These are phyloP conservation scores for Tenthredo mesomela DNA, from an alignment of 2,888 invertebrate species.

Conservation along the genomic window DNA sequence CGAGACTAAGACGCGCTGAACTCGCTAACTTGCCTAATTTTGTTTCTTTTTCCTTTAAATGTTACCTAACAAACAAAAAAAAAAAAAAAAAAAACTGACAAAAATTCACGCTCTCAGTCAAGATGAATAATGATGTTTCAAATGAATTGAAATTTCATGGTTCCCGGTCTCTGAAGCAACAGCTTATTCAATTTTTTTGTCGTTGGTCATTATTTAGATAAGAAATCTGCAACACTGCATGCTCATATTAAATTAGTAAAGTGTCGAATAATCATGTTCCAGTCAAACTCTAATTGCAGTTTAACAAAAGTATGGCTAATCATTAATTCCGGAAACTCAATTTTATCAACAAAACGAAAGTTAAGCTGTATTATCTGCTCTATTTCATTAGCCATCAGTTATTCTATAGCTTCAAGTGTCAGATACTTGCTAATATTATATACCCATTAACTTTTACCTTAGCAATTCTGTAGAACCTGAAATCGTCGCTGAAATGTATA, in stretches of 20 bases:
- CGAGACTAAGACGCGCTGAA: background rate
- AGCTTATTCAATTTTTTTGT: background rate
- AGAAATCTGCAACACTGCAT: background rate
- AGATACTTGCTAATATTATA: background rate
- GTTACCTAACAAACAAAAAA: background rate
- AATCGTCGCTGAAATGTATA: background rate
- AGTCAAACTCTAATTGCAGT: background rate
- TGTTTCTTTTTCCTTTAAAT: background rate
- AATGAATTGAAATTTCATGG: background rate
- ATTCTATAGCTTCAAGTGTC: background rate
- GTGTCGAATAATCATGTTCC: background rate
- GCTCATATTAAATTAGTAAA: background rate
- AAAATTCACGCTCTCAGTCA: background rate
- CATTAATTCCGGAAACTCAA: background rate
- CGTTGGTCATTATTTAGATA: background rate
- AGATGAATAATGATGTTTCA: background rate
- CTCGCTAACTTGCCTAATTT: slow-evolving; percentile 1
- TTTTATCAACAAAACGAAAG: background rate
- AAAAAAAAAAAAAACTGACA: background rate
- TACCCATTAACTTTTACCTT: background rate
- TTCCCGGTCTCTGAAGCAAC: background rate
- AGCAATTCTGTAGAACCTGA: background rate
- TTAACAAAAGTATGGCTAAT: background rate
- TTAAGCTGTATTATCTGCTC: background rate
- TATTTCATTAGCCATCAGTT: background rate